Base-by-base conservation (phyloP, 1,140 invertebrate species). In the Plodia interpunctella region DNA sequence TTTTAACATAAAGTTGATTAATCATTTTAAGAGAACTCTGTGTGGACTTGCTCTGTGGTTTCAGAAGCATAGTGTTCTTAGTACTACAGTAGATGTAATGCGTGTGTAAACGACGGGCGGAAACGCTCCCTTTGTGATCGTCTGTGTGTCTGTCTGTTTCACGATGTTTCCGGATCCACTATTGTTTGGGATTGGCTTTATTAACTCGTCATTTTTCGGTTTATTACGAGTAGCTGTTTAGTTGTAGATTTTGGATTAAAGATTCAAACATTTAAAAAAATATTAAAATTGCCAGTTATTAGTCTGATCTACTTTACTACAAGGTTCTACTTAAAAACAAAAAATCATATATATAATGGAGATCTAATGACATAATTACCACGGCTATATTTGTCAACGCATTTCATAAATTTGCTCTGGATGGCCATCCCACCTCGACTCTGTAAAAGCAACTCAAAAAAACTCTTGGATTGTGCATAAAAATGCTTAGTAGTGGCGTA, bases 61-160 rank as follows among this genome's bases (percentile, higher is more conserved):
- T 44, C 38, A 44, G 38, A 44, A 44, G 38, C 38, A n/a, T 44
- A 44, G 38, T 44, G 38, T 44, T 44, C 38, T 44, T 44, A 44
- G 38, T 44, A 44, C 13, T 5, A n/a, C 38, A 44, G 38, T 44
- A 44, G 38, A 44, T 44, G 38, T 13, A 13, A 35, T 35, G 38
- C 38, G 38, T 44, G 38, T 44, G 5, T 44, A 15, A 44, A 44
- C 38, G 15, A 44, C 38, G 38, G 38, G 38, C 38, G 38, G 38
- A 44, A 44, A 44, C 38, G 38, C 38, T 44, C 38, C 38, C 38
- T 44, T 17, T 44, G 38, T 44, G 38, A n/a, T 15, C 38, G 38
- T 44, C 13, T 44, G 38, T 44, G 5, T 15, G 38, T 44, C 38
- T 44, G 38, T 44, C 2, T 17, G 38, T 25, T 25, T 25, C 38